phyloP scores from a whole-genome alignment of 2,797 vertebrate species.

The Monodelphis domestica region DNA sequence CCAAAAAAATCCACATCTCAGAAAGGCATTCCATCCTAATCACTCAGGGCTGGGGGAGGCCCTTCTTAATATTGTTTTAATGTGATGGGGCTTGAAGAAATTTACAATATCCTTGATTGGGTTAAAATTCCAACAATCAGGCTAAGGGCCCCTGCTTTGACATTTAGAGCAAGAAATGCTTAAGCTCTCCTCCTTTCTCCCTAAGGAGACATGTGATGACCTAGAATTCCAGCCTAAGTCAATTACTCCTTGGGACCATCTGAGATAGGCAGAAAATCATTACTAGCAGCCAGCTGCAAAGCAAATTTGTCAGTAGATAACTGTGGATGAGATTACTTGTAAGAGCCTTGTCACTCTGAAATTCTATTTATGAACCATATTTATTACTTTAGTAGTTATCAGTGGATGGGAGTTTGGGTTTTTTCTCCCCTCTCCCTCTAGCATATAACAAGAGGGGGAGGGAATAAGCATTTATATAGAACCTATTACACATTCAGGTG shows the following conservation, averaged over 20 bases:
- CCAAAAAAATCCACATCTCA: not conserved
- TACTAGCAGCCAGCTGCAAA: not conserved
- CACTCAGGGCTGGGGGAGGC: not conserved
- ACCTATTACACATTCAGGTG: too few relatives aligned
- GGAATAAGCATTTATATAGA: not conserved
- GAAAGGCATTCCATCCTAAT: not conserved
- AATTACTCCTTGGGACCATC: not conserved
- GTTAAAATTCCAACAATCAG: not conserved
- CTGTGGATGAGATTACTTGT: not conserved
- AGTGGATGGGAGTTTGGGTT: not conserved
- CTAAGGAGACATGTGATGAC: not conserved
- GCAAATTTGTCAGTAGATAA: not conserved
- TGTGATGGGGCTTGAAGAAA: constrained; percentile 1
- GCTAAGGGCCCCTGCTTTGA: not conserved
- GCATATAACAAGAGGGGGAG: not conserved
- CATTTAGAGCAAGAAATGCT: not conserved
- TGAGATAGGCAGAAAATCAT: not conserved
- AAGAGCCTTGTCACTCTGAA: not conserved
- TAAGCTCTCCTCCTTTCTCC: not conserved
- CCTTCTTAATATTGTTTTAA: not conserved
- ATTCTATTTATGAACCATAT: not conserved
- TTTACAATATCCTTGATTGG: not conserved
- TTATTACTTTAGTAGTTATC: not conserved
- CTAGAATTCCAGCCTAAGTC: not conserved
- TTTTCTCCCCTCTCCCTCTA: not conserved